Base-by-base conservation (phyloP, 2,797 vertebrate genomes). In the Aplochiton taeniatus region DNA sequence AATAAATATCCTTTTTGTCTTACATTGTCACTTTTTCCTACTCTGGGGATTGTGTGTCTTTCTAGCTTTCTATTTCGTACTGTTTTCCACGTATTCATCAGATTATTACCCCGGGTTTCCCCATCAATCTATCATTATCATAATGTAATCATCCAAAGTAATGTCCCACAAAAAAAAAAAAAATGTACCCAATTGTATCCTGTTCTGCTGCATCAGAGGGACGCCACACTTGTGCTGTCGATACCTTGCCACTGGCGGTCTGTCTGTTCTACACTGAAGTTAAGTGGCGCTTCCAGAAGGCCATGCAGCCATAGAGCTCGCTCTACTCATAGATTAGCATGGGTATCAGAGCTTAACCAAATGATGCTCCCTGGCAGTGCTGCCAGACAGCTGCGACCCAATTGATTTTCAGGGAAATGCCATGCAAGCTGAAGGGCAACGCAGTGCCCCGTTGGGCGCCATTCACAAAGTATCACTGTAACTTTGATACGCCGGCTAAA, bases 341-440 rank as follows among this genome's bases (percentile, higher is more conserved):
- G 81, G 82, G 73, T 76, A 71, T 85, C 76, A 82, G 77, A 78
- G 78, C 75, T 70, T 50, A 85, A 83, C 77, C 78, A 82, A 81
- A 83, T 64, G 80, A 82, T 71, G 77, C 79, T 84, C 78, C 58
- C 72, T 59, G 80, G 84, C 85, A 52, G 64, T 58, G 76, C 79
- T 77, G 83, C 83, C 81, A 81, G 76, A 61, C 87, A 85, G 84
- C 87, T 86, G 84, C n/a, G 56, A 80, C 81, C 71, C 19, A 73
- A 90, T 90, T 81, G 88, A 91, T 92, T 90, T 87, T 50, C 70
- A 77, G 79, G 11, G 73, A 80, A 79, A 80, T 68, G 77, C 81
- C 75, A 69, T 7, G 74, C 74, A 67, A 72, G 81, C 81, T 87
- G 83, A 90, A 90, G 87, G 89, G 87, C 86, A 88, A 74, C 56